Percentiles rank a stretch among this genome's conserved stretches.
Evolutionary conservation across 1,140 invertebrate species (phyloP).

Genomic region (Pollicipes pollicipes): DNA sequence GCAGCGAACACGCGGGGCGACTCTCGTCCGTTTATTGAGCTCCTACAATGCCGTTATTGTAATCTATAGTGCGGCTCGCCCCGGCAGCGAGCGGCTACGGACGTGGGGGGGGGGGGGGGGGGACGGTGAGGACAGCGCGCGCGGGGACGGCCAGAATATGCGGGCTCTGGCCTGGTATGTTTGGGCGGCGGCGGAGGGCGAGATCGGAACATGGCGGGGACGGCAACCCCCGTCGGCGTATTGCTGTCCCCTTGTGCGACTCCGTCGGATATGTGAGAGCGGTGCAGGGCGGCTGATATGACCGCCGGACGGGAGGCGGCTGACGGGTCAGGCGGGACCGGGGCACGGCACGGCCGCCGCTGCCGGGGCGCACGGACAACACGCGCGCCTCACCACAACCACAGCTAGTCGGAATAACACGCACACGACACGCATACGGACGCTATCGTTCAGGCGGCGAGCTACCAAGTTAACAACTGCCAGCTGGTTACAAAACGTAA

Average conservation of each 20-base stretch:
- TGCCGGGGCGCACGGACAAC: not conserved
- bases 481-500: not conserved
- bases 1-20: not conserved
- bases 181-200: too few relatives aligned
- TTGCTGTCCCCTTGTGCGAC: too few relatives aligned
- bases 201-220: too few relatives aligned
- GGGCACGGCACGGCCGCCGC: not conserved
- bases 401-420: not conserved
- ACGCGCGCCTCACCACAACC: not conserved
- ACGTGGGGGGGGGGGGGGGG: too few relatives aligned
- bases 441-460: not conserved
- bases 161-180: too few relatives aligned
- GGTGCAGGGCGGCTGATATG: not conserved
- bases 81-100: not conserved
- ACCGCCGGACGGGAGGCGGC: too few relatives aligned
- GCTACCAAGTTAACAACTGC: slow-evolving; percentile 1
- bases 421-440: not conserved
- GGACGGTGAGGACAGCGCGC: too few relatives aligned
- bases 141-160: not conserved
- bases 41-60: not conserved
- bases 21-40: not conserved
- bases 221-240: too few relatives aligned
- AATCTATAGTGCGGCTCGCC: not conserved
- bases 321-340: not conserved
- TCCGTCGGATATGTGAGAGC: not conserved